Conservation (phyloP, 2,888 invertebrate species). For the Ametastegia equiseti region DNA sequence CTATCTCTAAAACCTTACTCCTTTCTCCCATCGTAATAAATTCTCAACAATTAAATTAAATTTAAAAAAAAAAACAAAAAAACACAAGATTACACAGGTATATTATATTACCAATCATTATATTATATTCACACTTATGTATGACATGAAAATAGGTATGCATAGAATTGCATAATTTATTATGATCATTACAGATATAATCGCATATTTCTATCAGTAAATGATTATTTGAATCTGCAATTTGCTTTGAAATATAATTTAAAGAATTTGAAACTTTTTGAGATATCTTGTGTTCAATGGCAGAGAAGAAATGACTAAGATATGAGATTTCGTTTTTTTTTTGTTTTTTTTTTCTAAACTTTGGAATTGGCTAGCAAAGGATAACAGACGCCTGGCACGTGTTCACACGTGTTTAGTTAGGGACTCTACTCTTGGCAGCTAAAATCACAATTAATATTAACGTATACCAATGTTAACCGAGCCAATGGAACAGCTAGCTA, state of each 20-base stretch:
- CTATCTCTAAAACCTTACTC: neutral
- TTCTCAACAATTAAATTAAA: neutral
- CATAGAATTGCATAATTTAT: too few relatives aligned
- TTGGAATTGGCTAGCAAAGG: constrained; percentile 41
- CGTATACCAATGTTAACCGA: constrained; percentile 61
- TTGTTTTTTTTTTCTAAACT: constrained; percentile 13
- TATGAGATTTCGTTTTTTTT: neutral
- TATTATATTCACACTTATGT: too few relatives aligned
- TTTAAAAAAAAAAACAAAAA: neutral
- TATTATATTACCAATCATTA: too few relatives aligned
- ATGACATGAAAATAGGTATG: too few relatives aligned
- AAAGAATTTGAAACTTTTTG: neutral
- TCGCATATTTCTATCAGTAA: neutral
- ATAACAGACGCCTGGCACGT: constrained; percentile 51
- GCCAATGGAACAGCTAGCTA: constrained; percentile 61
- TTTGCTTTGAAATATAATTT: neutral
- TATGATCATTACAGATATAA: too few relatives aligned
- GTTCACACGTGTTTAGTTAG: constrained; percentile 36
- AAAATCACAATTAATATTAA: constrained; percentile 63
- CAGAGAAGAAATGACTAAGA: neutral
- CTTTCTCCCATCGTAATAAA: neutral
- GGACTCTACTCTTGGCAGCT: constrained; percentile 63
- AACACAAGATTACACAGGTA: too few relatives aligned
- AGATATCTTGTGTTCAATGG: neutral
- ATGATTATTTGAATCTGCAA: neutral